A percentile compares a stretch with the other conserved stretches of the same genome.
Conservation (phyloP, 2,113 vertebrate species). For the Takifugu flavidus region DNA sequence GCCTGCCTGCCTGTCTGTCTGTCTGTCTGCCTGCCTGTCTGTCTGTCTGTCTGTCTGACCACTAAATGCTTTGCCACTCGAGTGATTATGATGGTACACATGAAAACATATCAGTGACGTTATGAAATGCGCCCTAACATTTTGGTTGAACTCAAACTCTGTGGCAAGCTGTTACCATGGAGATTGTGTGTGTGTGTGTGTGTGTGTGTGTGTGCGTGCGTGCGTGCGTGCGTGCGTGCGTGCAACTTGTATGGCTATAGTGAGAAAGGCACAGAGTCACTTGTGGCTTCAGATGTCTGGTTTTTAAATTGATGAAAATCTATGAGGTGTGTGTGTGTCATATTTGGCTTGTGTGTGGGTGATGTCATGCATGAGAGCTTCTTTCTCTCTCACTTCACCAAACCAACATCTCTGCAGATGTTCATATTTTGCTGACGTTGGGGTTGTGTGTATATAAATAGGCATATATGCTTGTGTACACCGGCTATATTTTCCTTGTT, state of each 20-base stretch:
- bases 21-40: too few species aligned
- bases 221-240: slow-evolving; percentile 12
- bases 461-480: slow-evolving; percentile 6
- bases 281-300: slow-evolving; percentile 59
- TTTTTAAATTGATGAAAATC: slow-evolving; percentile 65
- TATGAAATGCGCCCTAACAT: slow-evolving; percentile 53
- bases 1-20: too few species aligned
- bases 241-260: background rate
- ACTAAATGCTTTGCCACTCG: slow-evolving; percentile 52
- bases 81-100: slow-evolving; percentile 59
- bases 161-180: slow-evolving; percentile 55
- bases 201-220: slow-evolving; percentile 13
- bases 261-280: slow-evolving; percentile 49
- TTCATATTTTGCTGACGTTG: slow-evolving; percentile 53
- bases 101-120: slow-evolving; percentile 63
- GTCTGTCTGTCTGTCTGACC: slow-evolving; percentile 35
- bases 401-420: slow-evolving; percentile 28
- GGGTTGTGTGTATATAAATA: slow-evolving; percentile 5
- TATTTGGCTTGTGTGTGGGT: slow-evolving; percentile 24
- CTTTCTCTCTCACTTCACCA: slow-evolving; percentile 46
- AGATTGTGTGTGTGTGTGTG: slow-evolving; percentile 18
- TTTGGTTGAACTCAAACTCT: slow-evolving; percentile 44
- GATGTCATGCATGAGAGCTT: slow-evolving; percentile 54
- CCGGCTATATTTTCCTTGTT: slow-evolving; percentile 31
- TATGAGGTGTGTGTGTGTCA: slow-evolving; percentile 25